A percentile compares a stretch with the other conserved stretches of the same genome.
Conservation (phyloP, 2,888 invertebrate species). For the Nebria salina region DNA sequence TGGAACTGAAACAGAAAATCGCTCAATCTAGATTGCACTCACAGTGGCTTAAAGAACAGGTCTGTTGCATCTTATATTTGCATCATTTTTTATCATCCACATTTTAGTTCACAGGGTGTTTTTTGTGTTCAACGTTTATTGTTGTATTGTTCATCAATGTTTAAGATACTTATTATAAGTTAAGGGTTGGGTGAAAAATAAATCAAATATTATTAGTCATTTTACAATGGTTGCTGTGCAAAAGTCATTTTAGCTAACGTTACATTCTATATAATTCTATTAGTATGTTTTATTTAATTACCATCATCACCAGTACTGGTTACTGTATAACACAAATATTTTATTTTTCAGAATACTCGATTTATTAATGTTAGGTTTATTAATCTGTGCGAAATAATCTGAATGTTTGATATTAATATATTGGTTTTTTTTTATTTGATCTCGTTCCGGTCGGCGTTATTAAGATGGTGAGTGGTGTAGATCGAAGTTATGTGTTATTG, state of each 20-base stretch:
- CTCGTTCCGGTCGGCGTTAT: conserved; percentile 46
- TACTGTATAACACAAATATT: not conserved
- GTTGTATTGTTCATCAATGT: conserved; percentile 10
- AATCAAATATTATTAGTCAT: not conserved
- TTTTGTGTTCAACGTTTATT: conserved; percentile 26
- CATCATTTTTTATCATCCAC: not conserved
- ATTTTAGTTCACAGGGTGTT: conserved; percentile 20
- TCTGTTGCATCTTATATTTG: conserved; percentile 59
- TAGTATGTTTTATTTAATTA: not conserved
- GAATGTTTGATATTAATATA: conserved; percentile 24
- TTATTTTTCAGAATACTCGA: conserved; percentile 13
- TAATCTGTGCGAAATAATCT: not conserved
- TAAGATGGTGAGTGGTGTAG: conserved; percentile 61
- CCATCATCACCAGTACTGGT: not conserved
- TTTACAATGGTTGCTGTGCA: not conserved
- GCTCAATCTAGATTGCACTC: conserved; percentile 89
- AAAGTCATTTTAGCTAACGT: too few relatives aligned
- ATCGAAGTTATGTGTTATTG: conserved; percentile 18
- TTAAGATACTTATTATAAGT: not conserved
- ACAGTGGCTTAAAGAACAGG: conserved; percentile 90
- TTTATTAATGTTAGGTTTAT: conserved; percentile 5
- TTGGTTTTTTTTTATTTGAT: conserved; percentile 43
- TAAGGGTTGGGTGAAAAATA: not conserved
- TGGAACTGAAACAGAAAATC: conserved; percentile 89
- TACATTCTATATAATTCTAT: not conserved